Base-by-base conservation (phyloP, 1,140 invertebrate species). In the Lasioglossum baleicum region DNA sequence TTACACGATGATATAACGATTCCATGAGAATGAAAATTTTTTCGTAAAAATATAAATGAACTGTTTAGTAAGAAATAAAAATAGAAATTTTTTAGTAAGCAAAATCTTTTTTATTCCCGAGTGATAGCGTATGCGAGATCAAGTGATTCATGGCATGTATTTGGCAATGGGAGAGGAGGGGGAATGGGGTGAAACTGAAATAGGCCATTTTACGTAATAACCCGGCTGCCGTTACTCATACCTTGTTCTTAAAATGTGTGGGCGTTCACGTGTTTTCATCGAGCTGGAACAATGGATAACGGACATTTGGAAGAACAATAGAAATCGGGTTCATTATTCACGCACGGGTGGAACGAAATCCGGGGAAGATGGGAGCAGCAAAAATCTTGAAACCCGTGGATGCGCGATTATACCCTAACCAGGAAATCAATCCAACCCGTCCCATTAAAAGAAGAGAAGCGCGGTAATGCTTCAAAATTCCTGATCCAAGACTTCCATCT, bases 291-390 rank as follows among this genome's bases (percentile, higher is more conserved):
- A 71, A 78, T 78, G 61, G 75, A 53, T 72, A 53, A 69, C 68
- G 35, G 58, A 72, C 75, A 78, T 78, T 78, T 64, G 71, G 60
- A 26, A 56, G 75, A 72, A 78, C 75, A 72, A 78, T 78, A 26
- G 75, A 77, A 77, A 78, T 78, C 58, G 58, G 63, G 44, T 78
- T 72, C 58, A 72, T 78, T 78, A 78, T 78, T 78, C 75, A n/a
- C 75, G 56, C 66, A 63, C 56, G 66, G 26, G 2, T 53, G 10
- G n/a, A 53, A 63, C 64, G 70, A 78, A 78, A 71, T 78, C 63
- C 31, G 31, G 61, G 35, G 42, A 26, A 69, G 42, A 71, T n/a
- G 17, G 2, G 17, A 7, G 60, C n/a, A n/a, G 31, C 31, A 26
- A 10, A 63, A 48, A 64, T 71, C 63, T 71, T 20, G 44, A 64